Evolutionary conservation across 2,113 vertebrate genomes (phyloP), one percentile per base, ranked within the genome.

Genomic region (Motacilla alba): DNA sequence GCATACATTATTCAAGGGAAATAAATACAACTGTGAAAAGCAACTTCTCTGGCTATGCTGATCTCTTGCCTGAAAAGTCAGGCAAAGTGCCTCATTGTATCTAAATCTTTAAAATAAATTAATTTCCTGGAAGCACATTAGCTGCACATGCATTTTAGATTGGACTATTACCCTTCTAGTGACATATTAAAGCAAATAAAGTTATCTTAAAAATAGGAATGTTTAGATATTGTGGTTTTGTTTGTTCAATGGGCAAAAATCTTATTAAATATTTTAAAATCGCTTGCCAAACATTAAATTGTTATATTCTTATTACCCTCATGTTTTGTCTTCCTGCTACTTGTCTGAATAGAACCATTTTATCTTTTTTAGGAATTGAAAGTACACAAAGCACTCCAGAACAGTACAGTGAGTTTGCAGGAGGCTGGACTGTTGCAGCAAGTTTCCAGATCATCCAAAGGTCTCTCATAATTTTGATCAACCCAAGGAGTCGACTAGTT

Each of bases 251-350:
- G 90, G 92, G 95, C 3, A 46, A 83, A 94, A 83, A 66, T 81
- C 94, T 78, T 88, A 78, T 56, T 70, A 63, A 95, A 62, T 92
- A 91, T 92, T 96, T 96, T 81, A 39, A 94, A 88, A 86, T 64
- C 11, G 3, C 59, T 73, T 95, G 44, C 16, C 68, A 93, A 94
- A 80, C 26, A 83, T 60, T 74, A 78, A 64, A 33, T 60, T 89
- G 68, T 67, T 90, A 47, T 68, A 60, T 80, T 69, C 53, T 83
- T 81, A 88, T 93, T 85, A 96, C 43, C 13, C 37, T 74, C 12
- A 60, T 85, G 60, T 79, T 83, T 87, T 87, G 14, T 28, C 50
- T 84, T 95, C 68, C 39, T 84, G 63, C 11, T 84, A 22, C 84
- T 87, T 95, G 37, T 86, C 66, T 94, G 92, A 96, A 87, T 62